Percentiles rank a stretch among this genome's conserved stretches.
Evolutionary conservation across 2,113 vertebrate species (phyloP).

Genomic region (Syngnathus floridae): DNA sequence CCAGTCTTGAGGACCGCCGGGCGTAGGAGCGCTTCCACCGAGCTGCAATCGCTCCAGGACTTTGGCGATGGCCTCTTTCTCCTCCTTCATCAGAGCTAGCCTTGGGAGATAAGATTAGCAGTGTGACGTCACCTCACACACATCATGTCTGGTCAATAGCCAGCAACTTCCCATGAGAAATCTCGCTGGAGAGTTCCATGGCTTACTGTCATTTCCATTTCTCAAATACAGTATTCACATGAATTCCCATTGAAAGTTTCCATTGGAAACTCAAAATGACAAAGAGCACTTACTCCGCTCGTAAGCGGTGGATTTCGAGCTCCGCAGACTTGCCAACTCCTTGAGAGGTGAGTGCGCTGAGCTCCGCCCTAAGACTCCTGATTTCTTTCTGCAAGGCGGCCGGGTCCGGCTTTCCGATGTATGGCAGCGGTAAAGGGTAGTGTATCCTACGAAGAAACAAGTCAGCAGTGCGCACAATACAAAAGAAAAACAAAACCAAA

Average conservation of each 20-base stretch:
- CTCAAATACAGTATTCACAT: no score
- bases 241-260: no score
- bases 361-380: constrained; percentile 75
- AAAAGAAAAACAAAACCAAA: neutral
- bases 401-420: constrained; percentile 81
- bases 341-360: constrained; percentile 59
- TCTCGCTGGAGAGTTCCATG: neutral
- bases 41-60: constrained; percentile 67
- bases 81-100: constrained; percentile 69
- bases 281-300: constrained; percentile 69
- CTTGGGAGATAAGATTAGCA: constrained; percentile 45
- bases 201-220: no score
- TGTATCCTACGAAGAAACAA: constrained; percentile 74
- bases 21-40: constrained; percentile 24
- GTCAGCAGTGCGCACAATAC: neutral
- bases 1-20: constrained; percentile 61
- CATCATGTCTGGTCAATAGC: neutral
- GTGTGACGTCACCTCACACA: neutral
- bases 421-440: constrained; percentile 86
- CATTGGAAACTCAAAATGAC: neutral
- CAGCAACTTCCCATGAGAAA: neutral
- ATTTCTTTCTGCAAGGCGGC: constrained; percentile 79
- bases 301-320: constrained; percentile 71
- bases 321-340: constrained; percentile 62
- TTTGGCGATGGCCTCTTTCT: constrained; percentile 73